phyloP scores from a whole-genome alignment of 2,888 invertebrate species.

The Hecatera dysodea region DNA sequence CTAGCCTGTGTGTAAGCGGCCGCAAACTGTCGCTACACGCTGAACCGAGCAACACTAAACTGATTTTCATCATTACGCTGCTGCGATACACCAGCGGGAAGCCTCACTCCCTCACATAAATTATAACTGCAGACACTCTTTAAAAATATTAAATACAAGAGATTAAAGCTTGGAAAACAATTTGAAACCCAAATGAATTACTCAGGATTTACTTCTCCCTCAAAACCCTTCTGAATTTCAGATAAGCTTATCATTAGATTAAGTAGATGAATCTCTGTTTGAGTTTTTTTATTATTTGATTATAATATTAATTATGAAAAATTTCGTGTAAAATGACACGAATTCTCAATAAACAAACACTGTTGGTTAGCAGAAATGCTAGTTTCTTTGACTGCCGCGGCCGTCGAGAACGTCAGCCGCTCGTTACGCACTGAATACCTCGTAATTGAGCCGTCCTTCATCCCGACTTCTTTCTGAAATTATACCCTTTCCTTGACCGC shows the following conservation, averaged over 20 bases:
- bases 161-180: constrained; percentile 41
- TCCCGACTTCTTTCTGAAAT: constrained; percentile 75
- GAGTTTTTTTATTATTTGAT: neutral
- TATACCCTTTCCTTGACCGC: constrained; percentile 74
- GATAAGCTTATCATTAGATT: constrained; percentile 47
- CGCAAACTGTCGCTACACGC: constrained; percentile 70
- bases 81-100: constrained; percentile 42
- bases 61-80: constrained; percentile 75
- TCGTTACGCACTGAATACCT: constrained; percentile 81
- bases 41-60: constrained; percentile 72
- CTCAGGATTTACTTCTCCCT: constrained; percentile 43
- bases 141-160: constrained; percentile 46
- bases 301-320: too few relatives aligned
- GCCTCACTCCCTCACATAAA: constrained; percentile 26
- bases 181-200: constrained; percentile 43
- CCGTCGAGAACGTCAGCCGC: constrained; percentile 71
- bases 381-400: constrained; percentile 69
- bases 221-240: constrained; percentile 50
- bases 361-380: constrained; percentile 53
- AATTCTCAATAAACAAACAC: constrained; percentile 42
- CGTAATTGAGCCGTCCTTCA: constrained; percentile 80
- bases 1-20: constrained; percentile 66
- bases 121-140: constrained; percentile 31
- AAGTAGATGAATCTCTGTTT: constrained; percentile 14
- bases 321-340: constrained; percentile 17